Conservation (phyloP, 2,888 invertebrate genomes). For the Cactoblastis cactorum region DNA sequence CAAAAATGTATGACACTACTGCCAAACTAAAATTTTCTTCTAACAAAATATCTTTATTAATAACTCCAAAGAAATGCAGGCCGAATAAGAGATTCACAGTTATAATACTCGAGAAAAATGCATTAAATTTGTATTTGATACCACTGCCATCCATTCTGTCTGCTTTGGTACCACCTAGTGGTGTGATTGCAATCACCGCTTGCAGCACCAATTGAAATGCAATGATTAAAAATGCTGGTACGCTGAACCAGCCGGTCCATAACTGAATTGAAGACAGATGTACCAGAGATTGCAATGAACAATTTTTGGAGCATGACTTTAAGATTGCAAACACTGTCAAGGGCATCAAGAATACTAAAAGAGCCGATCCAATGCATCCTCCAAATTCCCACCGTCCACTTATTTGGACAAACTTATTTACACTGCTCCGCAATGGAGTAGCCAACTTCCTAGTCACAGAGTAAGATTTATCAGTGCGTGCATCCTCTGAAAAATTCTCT, state of each 20-base stretch:
- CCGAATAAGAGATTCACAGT: constrained; percentile 49
- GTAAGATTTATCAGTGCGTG: constrained; percentile 39
- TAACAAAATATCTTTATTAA: constrained; percentile 64
- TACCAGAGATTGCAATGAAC: constrained; percentile 47
- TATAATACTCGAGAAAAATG: constrained; percentile 69
- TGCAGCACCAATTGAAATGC: constrained; percentile 65
- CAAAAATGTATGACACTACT: constrained; percentile 77
- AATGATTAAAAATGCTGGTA: constrained; percentile 47
- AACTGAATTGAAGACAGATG: constrained; percentile 42
- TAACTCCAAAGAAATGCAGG: constrained; percentile 70
- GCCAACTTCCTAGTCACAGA: constrained; percentile 59
- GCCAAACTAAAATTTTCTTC: constrained; percentile 80
- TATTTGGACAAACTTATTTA: constrained; percentile 37
- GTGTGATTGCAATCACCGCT: constrained; percentile 70
- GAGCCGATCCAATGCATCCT: constrained; percentile 51
- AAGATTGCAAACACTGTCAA: constrained; percentile 52
- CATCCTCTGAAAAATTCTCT: constrained; percentile 55
- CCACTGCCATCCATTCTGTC: constrained; percentile 48
- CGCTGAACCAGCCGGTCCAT: constrained; percentile 44
- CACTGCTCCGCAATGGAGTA: constrained; percentile 57
- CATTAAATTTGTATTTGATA: constrained; percentile 70
- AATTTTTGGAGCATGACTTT: constrained; percentile 54
- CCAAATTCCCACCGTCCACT: constrained; percentile 63
- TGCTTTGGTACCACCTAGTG: constrained; percentile 73
- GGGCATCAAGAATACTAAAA: constrained; percentile 53